Evolutionary conservation across 2,797 vertebrate genomes (phyloP).

Genomic region (Mormyrops attenuatus): DNA sequence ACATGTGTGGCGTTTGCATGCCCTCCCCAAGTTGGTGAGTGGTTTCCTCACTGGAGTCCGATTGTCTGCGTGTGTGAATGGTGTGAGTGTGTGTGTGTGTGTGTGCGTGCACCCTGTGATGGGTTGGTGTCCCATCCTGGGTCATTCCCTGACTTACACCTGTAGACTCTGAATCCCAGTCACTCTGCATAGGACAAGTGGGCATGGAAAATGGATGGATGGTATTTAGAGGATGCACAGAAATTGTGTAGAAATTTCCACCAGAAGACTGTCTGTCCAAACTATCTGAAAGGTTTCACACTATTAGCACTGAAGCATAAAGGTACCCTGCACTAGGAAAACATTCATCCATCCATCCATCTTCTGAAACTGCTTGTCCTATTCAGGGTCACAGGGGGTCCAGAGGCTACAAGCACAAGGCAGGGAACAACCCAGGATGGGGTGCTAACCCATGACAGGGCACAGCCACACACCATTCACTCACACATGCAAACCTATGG

Average conservation of each 20-base stretch:
- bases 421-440: not conserved
- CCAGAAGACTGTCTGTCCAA: not conserved
- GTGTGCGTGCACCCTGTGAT: not conserved
- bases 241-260: not conserved
- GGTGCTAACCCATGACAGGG: not conserved
- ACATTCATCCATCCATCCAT: not conserved
- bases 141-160: not conserved
- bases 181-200: not conserved
- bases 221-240: not conserved
- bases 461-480: not conserved
- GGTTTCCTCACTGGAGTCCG: not conserved
- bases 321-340: not conserved
- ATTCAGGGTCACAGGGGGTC: not conserved
- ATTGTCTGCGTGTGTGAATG: not conserved
- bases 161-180: not conserved
- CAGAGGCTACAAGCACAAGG: not conserved
- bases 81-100: no score
- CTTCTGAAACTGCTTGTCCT: not conserved
- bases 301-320: not conserved
- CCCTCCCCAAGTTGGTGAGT: not conserved
- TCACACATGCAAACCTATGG: not conserved
- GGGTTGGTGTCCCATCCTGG: not conserved
- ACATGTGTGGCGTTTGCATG: not conserved
- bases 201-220: not conserved
- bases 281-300: not conserved